These are phyloP conservation scores for Synanthedon myopaeformis DNA, from an alignment of 2,888 invertebrate species.

Conservation along the genomic window DNA sequence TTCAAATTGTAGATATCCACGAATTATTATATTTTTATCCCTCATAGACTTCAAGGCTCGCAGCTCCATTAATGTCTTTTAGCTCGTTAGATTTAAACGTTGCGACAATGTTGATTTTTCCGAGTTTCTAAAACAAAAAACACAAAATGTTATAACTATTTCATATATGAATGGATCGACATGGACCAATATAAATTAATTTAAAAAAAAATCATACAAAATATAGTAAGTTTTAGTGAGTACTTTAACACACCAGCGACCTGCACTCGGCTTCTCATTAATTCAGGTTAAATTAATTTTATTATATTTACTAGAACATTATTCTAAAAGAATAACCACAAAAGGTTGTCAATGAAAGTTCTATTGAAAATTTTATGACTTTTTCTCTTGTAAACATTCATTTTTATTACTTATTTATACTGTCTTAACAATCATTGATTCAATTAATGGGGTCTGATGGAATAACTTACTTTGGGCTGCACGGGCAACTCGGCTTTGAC, in stretches of 20 bases:
- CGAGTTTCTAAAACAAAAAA: conserved; percentile 54
- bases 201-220: no score
- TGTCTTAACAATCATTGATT: not conserved
- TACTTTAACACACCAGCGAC: no score
- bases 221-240: no score
- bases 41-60: conserved; percentile 69
- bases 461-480: conserved; percentile 61
- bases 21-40: conserved; percentile 20
- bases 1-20: not conserved
- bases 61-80: conserved; percentile 77
- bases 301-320: no score
- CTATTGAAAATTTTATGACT: no score
- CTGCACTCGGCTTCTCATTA: no score
- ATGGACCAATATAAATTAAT: not conserved
- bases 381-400: not conserved
- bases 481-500: conserved; percentile 70
- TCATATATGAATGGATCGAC: not conserved
- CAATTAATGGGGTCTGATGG: no score
- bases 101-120: conserved; percentile 75
- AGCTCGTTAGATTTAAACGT: conserved; percentile 79
- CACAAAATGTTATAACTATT: not conserved
- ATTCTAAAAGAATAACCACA: no score
- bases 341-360: no score
- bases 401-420: not conserved
- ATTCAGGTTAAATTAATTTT: no score